Evolutionary conservation across 1,140 invertebrate species (phyloP), one percentile per base, ranked within the genome.

Genomic region (Zaprionus lachaisei): DNA sequence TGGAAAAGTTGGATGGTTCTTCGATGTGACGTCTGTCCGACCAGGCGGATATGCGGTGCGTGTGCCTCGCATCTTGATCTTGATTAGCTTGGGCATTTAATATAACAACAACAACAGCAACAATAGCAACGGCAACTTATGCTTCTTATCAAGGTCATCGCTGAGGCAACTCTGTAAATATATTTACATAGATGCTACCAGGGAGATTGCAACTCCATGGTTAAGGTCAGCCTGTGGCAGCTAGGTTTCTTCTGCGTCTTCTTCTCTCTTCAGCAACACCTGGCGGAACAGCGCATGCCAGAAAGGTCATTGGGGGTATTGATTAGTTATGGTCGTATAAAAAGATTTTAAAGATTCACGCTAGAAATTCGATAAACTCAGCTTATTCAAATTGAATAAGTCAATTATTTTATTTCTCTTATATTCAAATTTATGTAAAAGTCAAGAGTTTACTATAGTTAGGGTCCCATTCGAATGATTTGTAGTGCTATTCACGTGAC

Each of bases 151-250:
- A 77, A 77, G 74, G 72, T 20, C 55, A 75, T 58, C 72, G 54
- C 17, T 65, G 67, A 51, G 34, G 26, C 69, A 63, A 60, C 72
- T 63, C 60, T 65, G 67, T 76, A 76, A 76, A 76, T 60, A 76
- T 65, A 76, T 76, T 76, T 71, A 71, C 73, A 76, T 71, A 71
- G 68, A 71, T 76, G 73, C 68, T 68, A 65, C 73, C 73, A 58
- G 61, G 14, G 68, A 75, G 73, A 76, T 76, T 65, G 67, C 34
- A 67, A 71, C 54, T 44, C 34, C 73, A 76, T 76, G 73, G 73
- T 71, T 61, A 76, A 76, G 73, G 73, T 76, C 73, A 58, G 0
- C 17, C n/a, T 76, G 73, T 71, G 68, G 68, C 73, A 76, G 54
- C 54, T 37, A 44, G 7, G 20, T 12, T 3, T 28, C 26, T 38